A percentile compares a stretch with the other conserved stretches of the same genome.
These are phyloP conservation scores for Euzetes globulus DNA, from an alignment of 2,888 invertebrate species.

Conservation along the genomic window DNA sequence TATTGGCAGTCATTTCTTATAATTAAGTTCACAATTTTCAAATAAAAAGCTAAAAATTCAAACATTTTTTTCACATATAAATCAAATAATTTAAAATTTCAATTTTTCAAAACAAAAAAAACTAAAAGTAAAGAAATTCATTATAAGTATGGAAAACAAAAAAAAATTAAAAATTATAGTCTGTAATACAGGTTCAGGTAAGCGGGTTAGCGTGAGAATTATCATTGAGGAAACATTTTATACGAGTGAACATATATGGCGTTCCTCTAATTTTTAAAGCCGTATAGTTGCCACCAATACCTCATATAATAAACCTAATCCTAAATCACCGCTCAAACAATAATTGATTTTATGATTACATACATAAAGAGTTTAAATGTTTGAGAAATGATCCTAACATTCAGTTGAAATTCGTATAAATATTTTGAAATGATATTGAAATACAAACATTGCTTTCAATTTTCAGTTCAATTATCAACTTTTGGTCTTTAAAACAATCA, in stretches of 20 bases:
- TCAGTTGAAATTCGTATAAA: too few species aligned
- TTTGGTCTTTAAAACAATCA: too few species aligned
- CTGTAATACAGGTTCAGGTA: not conserved
- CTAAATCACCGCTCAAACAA: not conserved
- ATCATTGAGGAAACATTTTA: conserved; percentile 26
- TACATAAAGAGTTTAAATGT: conserved; percentile 14
- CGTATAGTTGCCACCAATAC: not conserved
- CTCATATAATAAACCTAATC: not conserved
- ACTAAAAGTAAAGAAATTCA: not conserved
- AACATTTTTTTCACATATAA: conserved; percentile 23
- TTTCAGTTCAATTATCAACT: too few species aligned
- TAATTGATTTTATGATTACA: conserved; percentile 21
- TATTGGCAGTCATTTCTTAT: not conserved
- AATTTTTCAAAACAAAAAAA: too few species aligned
- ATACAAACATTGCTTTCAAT: too few species aligned
- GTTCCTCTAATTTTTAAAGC: not conserved
- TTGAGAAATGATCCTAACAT: too few species aligned
- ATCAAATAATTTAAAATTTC: not conserved
- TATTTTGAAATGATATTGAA: too few species aligned
- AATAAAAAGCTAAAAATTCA: not conserved
- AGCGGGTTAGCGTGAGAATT: not conserved
- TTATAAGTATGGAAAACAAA: not conserved
- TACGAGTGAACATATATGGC: not conserved
- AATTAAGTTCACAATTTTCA: not conserved
- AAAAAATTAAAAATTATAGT: not conserved